Evolutionary conservation across 2,797 vertebrate species (phyloP).

Genomic region (Ceryle rudis): DNA sequence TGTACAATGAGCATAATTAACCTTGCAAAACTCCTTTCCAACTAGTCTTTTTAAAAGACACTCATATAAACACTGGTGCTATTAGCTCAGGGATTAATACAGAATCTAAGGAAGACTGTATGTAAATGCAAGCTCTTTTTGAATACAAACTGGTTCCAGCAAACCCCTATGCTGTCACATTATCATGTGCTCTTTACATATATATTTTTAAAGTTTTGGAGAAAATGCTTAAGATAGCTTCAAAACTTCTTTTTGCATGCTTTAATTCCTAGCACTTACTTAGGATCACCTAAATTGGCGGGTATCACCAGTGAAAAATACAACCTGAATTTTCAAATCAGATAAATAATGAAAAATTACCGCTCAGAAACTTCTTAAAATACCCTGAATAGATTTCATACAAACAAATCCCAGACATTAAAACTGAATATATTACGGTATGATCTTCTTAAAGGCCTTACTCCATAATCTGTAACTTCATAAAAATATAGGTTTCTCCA

Average conservation of each 20-base stretch:
- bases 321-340: neutral
- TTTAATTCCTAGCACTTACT: neutral
- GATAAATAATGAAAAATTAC: neutral
- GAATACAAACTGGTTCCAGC: neutral
- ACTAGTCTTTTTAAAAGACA: neutral
- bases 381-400: neutral
- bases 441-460: neutral
- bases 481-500: neutral
- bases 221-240: neutral
- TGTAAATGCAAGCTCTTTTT: neutral
- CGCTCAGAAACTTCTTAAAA: neutral
- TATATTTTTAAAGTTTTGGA: neutral
- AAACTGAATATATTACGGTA: neutral
- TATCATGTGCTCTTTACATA: neutral
- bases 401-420: neutral
- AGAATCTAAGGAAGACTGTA: neutral
- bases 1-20: neutral
- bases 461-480: neutral
- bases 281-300: neutral
- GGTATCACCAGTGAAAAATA: neutral
- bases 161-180: neutral
- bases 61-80: neutral
- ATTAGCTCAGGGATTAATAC: slow-evolving; percentile 5
- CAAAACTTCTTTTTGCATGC: neutral
- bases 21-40: neutral